A percentile compares a stretch with the other conserved stretches of the same genome.
phyloP scores from a whole-genome alignment of 2,797 vertebrate genomes.

The Melanotaenia pygmaea region DNA sequence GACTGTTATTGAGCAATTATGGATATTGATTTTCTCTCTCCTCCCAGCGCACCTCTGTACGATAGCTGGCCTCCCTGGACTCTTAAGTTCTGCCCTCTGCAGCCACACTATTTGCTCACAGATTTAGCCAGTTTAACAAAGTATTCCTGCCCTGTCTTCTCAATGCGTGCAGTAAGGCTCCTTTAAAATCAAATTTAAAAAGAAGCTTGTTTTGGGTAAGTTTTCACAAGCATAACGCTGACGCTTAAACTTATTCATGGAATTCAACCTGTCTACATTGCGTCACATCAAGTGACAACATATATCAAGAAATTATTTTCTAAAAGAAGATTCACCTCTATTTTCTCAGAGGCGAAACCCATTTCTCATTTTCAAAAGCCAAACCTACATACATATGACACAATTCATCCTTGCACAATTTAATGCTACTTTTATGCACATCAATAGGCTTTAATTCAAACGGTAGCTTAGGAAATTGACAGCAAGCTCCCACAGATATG shows the following conservation, averaged over 20 bases:
- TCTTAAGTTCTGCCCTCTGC: constrained; percentile 61
- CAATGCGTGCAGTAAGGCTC: constrained; percentile 28
- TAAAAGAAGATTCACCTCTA: constrained; percentile 45
- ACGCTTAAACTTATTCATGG: constrained; percentile 3
- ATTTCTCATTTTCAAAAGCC: constrained; percentile 48
- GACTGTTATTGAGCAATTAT: constrained; percentile 76
- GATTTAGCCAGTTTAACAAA: constrained; percentile 62
- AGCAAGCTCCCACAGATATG: constrained; percentile 10
- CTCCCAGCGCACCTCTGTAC: constrained; percentile 59
- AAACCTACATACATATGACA: constrained; percentile 3
- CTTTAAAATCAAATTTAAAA: constrained; percentile 10
- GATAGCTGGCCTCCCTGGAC: constrained; percentile 71
- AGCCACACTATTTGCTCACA: constrained; percentile 47
- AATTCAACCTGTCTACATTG: constrained; percentile 26
- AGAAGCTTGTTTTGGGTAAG: background rate
- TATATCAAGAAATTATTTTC: constrained; percentile 33
- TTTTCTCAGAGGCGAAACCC: constrained; percentile 15
- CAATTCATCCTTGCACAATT: constrained; percentile 46
- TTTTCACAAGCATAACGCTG: background rate
- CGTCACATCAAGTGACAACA: constrained; percentile 40
- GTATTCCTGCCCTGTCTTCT: constrained; percentile 37
- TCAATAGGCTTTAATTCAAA: constrained; percentile 29
- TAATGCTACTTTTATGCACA: constrained; percentile 14
- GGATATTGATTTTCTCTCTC: constrained; percentile 73
- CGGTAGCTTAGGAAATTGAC: constrained; percentile 31